These are phyloP conservation scores for Charina bottae DNA, from an alignment of 2,113 vertebrate species.

Conservation along the genomic window DNA sequence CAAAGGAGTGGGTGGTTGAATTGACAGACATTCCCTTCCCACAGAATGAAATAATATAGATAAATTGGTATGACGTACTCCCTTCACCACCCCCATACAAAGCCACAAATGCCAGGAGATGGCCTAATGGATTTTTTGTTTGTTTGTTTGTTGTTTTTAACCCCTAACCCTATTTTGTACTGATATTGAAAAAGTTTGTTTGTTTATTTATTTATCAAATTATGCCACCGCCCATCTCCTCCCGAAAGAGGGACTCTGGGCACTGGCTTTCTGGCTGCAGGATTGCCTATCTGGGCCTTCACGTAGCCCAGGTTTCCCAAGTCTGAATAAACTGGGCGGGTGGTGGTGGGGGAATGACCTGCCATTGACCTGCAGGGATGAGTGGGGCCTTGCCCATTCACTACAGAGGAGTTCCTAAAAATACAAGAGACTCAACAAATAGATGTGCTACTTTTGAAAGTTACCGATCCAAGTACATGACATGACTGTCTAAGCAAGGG, in stretches of 20 bases:
- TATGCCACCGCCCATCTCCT: too few relatives aligned
- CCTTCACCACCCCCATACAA: neutral
- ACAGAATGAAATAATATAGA: constrained; percentile 43
- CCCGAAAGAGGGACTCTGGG: too few relatives aligned
- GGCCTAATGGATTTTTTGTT: constrained; percentile 22
- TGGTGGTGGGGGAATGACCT: too few relatives aligned
- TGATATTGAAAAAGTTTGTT: too few relatives aligned
- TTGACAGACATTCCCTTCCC: constrained; percentile 39
- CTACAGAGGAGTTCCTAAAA: neutral
- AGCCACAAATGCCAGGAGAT: constrained; percentile 29
- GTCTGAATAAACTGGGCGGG: too few relatives aligned
- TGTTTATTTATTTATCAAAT: too few relatives aligned
- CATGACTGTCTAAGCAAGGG: neutral
- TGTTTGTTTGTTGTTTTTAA: constrained; percentile 18
- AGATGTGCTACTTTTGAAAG: constrained; percentile 6
- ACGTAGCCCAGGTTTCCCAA: too few relatives aligned
- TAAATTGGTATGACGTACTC: constrained; percentile 30
- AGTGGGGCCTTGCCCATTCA: too few relatives aligned
- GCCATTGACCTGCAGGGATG: too few relatives aligned
- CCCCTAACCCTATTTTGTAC: neutral
- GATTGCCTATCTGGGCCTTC: too few relatives aligned
- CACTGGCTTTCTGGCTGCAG: too few relatives aligned
- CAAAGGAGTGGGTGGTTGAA: neutral
- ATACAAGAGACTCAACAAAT: neutral
- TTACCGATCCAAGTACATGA: neutral